A percentile compares a stretch with the other conserved stretches of the same genome.
Evolutionary conservation across 1,140 invertebrate species (phyloP).

Genomic region (Pseudomyrmex cubaensis): DNA sequence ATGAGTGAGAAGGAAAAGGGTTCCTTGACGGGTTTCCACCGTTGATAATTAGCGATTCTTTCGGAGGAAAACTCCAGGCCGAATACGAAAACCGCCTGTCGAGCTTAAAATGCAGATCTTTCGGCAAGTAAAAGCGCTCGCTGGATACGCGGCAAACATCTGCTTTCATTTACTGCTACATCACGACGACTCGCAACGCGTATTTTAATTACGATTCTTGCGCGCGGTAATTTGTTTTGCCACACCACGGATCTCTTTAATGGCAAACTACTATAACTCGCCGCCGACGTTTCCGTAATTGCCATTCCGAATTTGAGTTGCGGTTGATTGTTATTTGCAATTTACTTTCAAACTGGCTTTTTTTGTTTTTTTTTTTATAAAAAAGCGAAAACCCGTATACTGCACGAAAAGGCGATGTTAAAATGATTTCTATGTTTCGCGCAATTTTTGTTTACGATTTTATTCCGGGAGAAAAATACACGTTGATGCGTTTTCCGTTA

Average conservation of each 20-base stretch:
- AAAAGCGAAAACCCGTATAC: background rate
- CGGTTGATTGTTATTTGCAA: slow-evolving; percentile 7
- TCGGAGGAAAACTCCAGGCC: background rate
- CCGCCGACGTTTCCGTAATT: slow-evolving; percentile 15
- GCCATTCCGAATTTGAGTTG: slow-evolving; percentile 20
- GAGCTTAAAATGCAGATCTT: slow-evolving; percentile 35
- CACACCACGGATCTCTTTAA: slow-evolving; percentile 38
- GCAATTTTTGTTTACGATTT: slow-evolving; percentile 19
- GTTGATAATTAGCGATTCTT: slow-evolving; percentile 66
- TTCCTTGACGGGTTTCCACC: slow-evolving; percentile 22
- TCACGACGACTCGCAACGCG: background rate
- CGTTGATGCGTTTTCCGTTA: slow-evolving; percentile 4
- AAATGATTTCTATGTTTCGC: background rate
- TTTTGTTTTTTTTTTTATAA: too few relatives aligned
- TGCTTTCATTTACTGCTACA: slow-evolving; percentile 44
- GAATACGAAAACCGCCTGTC: background rate
- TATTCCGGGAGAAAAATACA: background rate
- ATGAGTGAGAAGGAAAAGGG: background rate
- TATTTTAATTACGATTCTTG: slow-evolving; percentile 58
- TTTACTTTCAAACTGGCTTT: slow-evolving; percentile 13
- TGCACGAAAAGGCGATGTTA: background rate
- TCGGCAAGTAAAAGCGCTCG: slow-evolving; percentile 9
- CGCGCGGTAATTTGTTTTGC: slow-evolving; percentile 52
- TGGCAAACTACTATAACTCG: background rate
- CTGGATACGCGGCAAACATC: slow-evolving; percentile 30